Evolutionary conservation across 2,888 invertebrate species (phyloP).

Genomic region (Andricus curvator): DNA sequence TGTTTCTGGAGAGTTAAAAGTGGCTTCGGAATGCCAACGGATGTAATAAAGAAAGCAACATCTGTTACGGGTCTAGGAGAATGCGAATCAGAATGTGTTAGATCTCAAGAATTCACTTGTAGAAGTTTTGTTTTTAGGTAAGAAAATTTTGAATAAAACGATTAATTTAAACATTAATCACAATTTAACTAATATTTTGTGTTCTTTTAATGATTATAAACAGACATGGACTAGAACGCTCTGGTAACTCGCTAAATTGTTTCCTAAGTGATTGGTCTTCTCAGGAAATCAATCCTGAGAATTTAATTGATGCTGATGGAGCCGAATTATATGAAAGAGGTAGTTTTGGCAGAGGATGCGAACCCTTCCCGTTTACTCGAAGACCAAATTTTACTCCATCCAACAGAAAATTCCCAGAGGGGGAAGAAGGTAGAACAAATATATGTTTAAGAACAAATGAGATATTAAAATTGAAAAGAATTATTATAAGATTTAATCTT

Average conservation of each 20-base stretch:
- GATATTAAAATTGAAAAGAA: constrained; percentile 6
- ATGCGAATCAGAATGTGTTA: constrained; percentile 89
- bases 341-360: constrained; percentile 90
- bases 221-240: constrained; percentile 44
- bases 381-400: constrained; percentile 44
- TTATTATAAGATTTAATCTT: constrained; percentile 46
- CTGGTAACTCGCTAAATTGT: constrained; percentile 86
- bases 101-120: constrained; percentile 87
- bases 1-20: constrained; percentile 91
- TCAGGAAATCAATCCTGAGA: constrained; percentile 82
- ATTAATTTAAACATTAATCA: neutral
- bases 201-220: neutral
- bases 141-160: constrained; percentile 40
- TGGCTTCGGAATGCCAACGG: constrained; percentile 84
- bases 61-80: constrained; percentile 85
- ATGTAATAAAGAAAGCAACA: constrained; percentile 83
- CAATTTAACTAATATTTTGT: neutral
- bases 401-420: constrained; percentile 45
- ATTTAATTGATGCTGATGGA: constrained; percentile 81
- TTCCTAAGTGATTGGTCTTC: constrained; percentile 87
- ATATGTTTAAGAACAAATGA: neutral
- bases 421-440: constrained; percentile 58
- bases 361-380: constrained; percentile 80
- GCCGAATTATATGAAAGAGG: constrained; percentile 90
- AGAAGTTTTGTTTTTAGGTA: constrained; percentile 89